Evolutionary conservation across 2,113 vertebrate species (phyloP).

Genomic region (Macroglossus sobrinus): DNA sequence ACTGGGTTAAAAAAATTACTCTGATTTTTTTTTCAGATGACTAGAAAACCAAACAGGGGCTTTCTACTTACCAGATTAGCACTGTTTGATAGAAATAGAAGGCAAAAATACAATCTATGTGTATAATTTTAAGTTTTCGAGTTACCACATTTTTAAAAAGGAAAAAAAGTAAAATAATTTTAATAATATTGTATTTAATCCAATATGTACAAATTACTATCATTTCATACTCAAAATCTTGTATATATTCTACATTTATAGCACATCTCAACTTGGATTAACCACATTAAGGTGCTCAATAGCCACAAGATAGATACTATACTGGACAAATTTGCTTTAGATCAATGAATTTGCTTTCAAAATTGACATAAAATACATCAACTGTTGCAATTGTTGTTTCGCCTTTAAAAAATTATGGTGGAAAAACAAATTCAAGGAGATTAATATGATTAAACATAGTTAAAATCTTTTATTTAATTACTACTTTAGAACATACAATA

Average conservation of each 20-base stretch:
- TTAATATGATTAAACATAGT: background rate
- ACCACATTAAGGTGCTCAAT: background rate
- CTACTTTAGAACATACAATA: background rate
- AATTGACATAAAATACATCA: background rate
- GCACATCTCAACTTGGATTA: too few relatives aligned
- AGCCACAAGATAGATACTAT: background rate
- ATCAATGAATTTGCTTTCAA: background rate
- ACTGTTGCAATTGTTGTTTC: background rate
- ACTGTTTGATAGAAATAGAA: background rate
- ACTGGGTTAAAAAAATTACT: background rate
- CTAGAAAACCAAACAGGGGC: background rate
- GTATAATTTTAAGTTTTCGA: background rate
- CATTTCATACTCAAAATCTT: background rate
- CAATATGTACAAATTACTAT: background rate
- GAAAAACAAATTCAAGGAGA: background rate
- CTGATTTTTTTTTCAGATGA: background rate
- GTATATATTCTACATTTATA: rapidly evolving
- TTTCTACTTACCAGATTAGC: background rate
- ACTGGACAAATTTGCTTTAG: background rate
- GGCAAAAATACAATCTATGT: rapidly evolving
- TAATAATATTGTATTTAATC: background rate
- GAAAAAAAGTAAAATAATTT: background rate
- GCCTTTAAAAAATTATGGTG: background rate
- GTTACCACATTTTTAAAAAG: background rate
- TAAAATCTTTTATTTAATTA: background rate